A percentile compares a stretch with the other conserved stretches of the same genome.
These are phyloP conservation scores for Tillus elongatus DNA, from an alignment of 2,888 invertebrate species.

Conservation along the genomic window DNA sequence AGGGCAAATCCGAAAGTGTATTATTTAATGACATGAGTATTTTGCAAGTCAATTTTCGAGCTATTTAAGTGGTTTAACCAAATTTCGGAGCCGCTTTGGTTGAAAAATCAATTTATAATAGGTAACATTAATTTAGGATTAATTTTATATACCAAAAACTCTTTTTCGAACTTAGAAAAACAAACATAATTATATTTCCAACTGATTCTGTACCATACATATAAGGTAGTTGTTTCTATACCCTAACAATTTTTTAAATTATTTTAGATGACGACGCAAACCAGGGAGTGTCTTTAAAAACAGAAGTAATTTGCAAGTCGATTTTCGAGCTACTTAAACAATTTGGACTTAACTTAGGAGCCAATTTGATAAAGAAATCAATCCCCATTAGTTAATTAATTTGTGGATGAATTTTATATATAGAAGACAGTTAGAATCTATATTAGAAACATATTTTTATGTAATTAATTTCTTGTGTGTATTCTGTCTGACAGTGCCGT, in stretches of 20 bases:
- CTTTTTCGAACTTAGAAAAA: too few relatives aligned
- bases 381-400: not conserved
- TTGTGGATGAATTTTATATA: too few relatives aligned
- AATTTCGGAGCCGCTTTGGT: conserved; percentile 32
- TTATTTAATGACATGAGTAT: conserved; percentile 33
- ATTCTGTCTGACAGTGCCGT: too few relatives aligned
- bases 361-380: conserved; percentile 30
- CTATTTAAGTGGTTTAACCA: conserved; percentile 34
- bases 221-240: too few relatives aligned
- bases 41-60: conserved; percentile 34
- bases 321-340: conserved; percentile 33
- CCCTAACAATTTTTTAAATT: too few relatives aligned
- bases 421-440: too few relatives aligned
- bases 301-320: conserved; percentile 33
- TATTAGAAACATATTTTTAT: too few relatives aligned
- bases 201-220: too few relatives aligned
- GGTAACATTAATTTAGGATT: too few relatives aligned
- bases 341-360: conserved; percentile 34
- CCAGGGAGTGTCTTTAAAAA: conserved; percentile 30
- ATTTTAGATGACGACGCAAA: conserved; percentile 20
- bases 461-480: too few relatives aligned
- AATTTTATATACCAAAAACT: too few relatives aligned
- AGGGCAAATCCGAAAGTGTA: conserved; percentile 23
- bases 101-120: conserved; percentile 20
- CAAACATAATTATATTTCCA: too few relatives aligned